Evolutionary conservation across 2,888 invertebrate species (phyloP).

Genomic region (Charanyca ferruginea): DNA sequence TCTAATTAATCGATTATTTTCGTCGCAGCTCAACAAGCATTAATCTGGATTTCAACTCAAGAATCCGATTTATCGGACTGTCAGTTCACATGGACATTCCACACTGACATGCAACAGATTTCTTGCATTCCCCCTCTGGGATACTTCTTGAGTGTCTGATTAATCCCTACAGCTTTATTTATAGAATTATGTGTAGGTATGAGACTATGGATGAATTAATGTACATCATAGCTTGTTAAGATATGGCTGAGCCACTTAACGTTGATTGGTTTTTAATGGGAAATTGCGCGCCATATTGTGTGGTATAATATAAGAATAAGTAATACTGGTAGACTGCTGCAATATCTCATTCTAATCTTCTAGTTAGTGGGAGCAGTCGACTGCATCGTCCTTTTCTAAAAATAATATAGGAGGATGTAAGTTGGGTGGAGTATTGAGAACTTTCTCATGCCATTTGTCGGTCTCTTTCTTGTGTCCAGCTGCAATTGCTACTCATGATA

Average conservation of each 20-base stretch:
- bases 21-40: slow-evolving; percentile 38
- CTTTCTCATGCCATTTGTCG: slow-evolving; percentile 51
- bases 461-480: slow-evolving; percentile 23
- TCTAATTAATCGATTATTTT: slow-evolving; percentile 59
- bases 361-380: slow-evolving; percentile 17
- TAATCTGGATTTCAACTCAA: slow-evolving; percentile 51
- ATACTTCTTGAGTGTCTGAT: slow-evolving; percentile 61
- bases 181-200: slow-evolving; percentile 65
- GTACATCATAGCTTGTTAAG: slow-evolving; percentile 66
- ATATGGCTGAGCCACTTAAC: slow-evolving; percentile 64
- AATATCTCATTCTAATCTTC: slow-evolving; percentile 49
- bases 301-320: slow-evolving; percentile 47
- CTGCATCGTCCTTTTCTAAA: slow-evolving; percentile 30
- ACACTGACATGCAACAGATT: slow-evolving; percentile 65
- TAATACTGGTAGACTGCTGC: slow-evolving; percentile 42
- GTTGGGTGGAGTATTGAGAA: slow-evolving; percentile 16
- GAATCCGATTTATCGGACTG: slow-evolving; percentile 60
- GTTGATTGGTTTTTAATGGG: slow-evolving; percentile 69
- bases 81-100: slow-evolving; percentile 62
- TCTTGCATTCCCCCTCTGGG: slow-evolving; percentile 61
- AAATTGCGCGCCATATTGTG: slow-evolving; percentile 59
- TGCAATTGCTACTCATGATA: slow-evolving; percentile 46
- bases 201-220: slow-evolving; percentile 48
- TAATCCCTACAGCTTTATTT: slow-evolving; percentile 66
- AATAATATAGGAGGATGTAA: slow-evolving; percentile 14